These are phyloP conservation scores for Nycticorax nycticorax DNA, from an alignment of 2,113 vertebrate species.

Conservation along the genomic window DNA sequence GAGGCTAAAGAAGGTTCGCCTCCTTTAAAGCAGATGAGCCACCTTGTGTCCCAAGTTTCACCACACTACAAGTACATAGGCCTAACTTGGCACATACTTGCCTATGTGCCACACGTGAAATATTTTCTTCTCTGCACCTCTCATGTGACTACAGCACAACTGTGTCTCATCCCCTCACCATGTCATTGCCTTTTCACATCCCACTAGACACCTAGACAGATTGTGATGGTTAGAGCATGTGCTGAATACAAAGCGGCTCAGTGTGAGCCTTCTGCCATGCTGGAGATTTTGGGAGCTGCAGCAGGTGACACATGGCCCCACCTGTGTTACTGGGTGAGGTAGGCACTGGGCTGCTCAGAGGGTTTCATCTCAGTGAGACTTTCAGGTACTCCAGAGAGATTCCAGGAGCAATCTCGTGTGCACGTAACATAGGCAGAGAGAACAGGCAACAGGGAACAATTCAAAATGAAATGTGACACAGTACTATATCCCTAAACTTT, in stretches of 20 bases:
- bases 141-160: background rate
- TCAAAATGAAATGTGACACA: background rate
- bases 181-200: background rate
- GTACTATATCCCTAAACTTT: background rate
- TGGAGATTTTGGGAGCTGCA: background rate
- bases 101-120: background rate
- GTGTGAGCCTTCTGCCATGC: background rate
- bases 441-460: fast-evolving
- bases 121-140: background rate
- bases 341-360: background rate
- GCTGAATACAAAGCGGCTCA: fast-evolving
- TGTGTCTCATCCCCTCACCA: background rate
- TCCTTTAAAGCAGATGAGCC: background rate
- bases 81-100: background rate
- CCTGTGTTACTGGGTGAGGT: background rate
- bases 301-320: background rate
- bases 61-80: fast-evolving
- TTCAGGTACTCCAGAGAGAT: background rate
- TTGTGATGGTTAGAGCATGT: background rate
- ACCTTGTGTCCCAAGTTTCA: background rate
- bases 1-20: background rate
- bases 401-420: background rate
- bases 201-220: background rate
- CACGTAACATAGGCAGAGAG: fast-evolving
- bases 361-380: background rate